phyloP scores from a whole-genome alignment of 1,140 invertebrate genomes.

The Thaumatotibia leucotreta region DNA sequence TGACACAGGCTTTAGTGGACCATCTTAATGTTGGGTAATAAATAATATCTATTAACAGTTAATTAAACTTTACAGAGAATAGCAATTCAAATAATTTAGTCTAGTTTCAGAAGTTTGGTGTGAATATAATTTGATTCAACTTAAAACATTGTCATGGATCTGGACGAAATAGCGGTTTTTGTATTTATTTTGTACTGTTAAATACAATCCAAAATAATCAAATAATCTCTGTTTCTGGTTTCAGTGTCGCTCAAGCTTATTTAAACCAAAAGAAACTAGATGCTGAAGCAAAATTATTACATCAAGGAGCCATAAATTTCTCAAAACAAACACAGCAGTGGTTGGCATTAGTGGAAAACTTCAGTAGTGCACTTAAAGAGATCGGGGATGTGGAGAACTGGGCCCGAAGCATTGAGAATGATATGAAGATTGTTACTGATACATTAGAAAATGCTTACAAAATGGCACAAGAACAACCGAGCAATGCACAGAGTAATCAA shows the following conservation, averaged over 20 bases:
- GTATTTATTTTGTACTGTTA: too few species aligned
- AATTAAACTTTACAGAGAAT: too few species aligned
- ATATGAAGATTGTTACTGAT: conserved; percentile 95
- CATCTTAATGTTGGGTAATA: conserved; percentile 97
- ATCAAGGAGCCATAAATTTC: conserved; percentile 95
- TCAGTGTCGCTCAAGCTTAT: conserved; percentile 96
- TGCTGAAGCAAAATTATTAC: conserved; percentile 97
- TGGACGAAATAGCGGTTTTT: too few species aligned
- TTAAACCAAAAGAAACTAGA: conserved; percentile 98
- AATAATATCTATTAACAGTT: too few species aligned
- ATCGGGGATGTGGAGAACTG: conserved; percentile 99
- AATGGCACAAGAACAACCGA: conserved; percentile 78
- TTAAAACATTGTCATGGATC: too few species aligned
- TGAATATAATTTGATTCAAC: too few species aligned
- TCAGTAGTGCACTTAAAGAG: conserved; percentile 97
- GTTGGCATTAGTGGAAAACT: conserved; percentile 95
- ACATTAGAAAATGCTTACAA: conserved; percentile 97
- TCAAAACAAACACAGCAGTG: conserved; percentile 98
- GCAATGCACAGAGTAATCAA: conserved; percentile 37
- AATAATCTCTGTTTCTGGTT: conserved; percentile 26
- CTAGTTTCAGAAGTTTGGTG: too few species aligned
- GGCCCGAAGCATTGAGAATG: conserved; percentile 97
- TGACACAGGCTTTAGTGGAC: conserved; percentile 96
- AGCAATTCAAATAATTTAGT: too few species aligned
- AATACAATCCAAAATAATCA: too few species aligned